Conservation (phyloP, 92 coral and sea anemone species). For the Blastomussa wellsi region DNA sequence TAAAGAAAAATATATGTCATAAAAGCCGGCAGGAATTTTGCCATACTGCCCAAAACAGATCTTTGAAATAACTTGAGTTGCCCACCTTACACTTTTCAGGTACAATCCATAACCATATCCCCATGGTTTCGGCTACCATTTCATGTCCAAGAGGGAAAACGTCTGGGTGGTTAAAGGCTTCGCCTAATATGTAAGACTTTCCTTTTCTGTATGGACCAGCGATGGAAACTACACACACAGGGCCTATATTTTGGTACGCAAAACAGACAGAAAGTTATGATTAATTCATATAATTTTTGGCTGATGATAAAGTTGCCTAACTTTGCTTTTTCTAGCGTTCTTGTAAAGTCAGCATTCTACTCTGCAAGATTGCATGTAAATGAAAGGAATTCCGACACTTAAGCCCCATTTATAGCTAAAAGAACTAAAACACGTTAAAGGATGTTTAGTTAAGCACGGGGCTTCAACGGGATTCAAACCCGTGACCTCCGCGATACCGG, state of each 20-base stretch:
- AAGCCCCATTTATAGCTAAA: too few relatives aligned
- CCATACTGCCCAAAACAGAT: background rate
- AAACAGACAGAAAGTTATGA: background rate
- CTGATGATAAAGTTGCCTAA: background rate
- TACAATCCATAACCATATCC: constrained; percentile 85
- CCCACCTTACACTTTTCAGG: constrained; percentile 49
- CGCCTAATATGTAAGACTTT: constrained; percentile 39
- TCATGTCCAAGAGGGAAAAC: constrained; percentile 75
- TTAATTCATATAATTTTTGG: too few relatives aligned
- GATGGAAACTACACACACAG: constrained; percentile 38
- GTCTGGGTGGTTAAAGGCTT: constrained; percentile 30
- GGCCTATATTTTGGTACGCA: constrained; percentile 8
- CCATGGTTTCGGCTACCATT: constrained; percentile 81
- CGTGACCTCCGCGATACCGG: too few relatives aligned
- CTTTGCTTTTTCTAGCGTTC: background rate
- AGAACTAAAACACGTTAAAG: too few relatives aligned
- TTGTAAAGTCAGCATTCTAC: too few relatives aligned
- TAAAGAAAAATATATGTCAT: background rate
- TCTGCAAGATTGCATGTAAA: too few relatives aligned
- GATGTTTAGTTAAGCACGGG: too few relatives aligned
- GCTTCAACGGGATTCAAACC: too few relatives aligned
- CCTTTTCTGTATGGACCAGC: constrained; percentile 45
- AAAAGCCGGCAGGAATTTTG: background rate
- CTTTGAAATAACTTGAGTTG: background rate
- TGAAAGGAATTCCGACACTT: too few relatives aligned